A percentile compares a stretch with the other conserved stretches of the same genome.
Evolutionary conservation across 2,888 invertebrate species (phyloP).

Genomic region (Zygaena filipendulae): DNA sequence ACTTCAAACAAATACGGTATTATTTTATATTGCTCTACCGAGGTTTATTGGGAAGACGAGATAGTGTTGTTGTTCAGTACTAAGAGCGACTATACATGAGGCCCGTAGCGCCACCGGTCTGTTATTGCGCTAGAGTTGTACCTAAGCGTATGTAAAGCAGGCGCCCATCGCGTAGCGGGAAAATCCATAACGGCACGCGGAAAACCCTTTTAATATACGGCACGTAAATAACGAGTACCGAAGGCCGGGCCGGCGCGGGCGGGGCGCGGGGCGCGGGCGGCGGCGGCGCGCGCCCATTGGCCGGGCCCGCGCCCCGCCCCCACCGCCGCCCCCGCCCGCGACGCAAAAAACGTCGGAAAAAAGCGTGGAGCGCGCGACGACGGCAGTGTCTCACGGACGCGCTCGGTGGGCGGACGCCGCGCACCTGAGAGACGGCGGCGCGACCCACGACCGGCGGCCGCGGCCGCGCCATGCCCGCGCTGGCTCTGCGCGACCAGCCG

Average conservation of each 20-base stretch:
- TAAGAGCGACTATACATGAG: too few species aligned
- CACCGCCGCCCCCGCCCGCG: constrained; percentile 36
- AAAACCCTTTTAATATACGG: constrained; percentile 69
- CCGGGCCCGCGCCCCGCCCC: constrained; percentile 48
- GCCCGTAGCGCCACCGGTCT: too few species aligned
- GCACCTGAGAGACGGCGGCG: constrained; percentile 47
- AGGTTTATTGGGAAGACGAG: too few species aligned
- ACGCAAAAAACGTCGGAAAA: constrained; percentile 50
- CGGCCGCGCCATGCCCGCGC: constrained; percentile 74
- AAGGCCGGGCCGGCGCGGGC: constrained; percentile 20
- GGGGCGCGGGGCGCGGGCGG: constrained; percentile 23
- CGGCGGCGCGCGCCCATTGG: constrained; percentile 38
- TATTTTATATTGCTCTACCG: too few species aligned
- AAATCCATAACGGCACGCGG: constrained; percentile 67
- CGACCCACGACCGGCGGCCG: constrained; percentile 68
- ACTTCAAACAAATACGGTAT: too few species aligned
- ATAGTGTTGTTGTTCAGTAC: too few species aligned
- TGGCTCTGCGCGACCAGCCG: constrained; percentile 72
- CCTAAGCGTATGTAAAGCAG: constrained; percentile 60
- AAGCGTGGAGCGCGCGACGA: constrained; percentile 42
- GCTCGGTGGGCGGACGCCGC: constrained; percentile 50
- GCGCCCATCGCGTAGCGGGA: constrained; percentile 41
- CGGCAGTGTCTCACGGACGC: constrained; percentile 59
- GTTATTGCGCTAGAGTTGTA: too few species aligned
- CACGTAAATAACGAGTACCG: constrained; percentile 57